phyloP scores from a whole-genome alignment of 1,140 invertebrate genomes.

The Platyura marginata region DNA sequence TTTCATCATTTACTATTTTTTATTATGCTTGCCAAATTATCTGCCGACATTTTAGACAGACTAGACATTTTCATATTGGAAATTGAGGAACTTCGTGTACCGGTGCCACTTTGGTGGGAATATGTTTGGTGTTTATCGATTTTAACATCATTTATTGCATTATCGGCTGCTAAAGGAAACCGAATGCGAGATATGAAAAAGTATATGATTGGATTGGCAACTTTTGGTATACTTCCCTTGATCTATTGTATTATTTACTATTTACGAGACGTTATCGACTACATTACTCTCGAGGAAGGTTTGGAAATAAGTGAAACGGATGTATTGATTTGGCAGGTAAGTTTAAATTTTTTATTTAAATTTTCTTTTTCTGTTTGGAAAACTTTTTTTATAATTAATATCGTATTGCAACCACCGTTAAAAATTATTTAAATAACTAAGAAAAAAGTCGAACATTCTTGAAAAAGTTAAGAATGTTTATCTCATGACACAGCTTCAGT shows the following conservation, averaged over 20 bases:
- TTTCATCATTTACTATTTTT: slow-evolving; percentile 80
- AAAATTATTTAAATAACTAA: too few species aligned
- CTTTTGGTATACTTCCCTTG: slow-evolving; percentile 64
- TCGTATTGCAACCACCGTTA: too few species aligned
- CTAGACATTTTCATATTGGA: slow-evolving; percentile 86
- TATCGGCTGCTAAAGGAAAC: slow-evolving; percentile 72
- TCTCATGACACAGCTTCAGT: too few species aligned
- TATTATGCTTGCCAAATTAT: slow-evolving; percentile 78
- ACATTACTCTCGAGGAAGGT: slow-evolving; percentile 44
- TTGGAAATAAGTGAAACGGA: slow-evolving; percentile 38
- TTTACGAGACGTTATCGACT: slow-evolving; percentile 66
- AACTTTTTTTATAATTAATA: too few species aligned
- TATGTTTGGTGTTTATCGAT: slow-evolving; percentile 83
- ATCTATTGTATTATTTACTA: slow-evolving; percentile 67
- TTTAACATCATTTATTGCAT: slow-evolving; percentile 67
- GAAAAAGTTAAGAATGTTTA: too few species aligned
- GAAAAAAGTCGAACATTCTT: too few species aligned
- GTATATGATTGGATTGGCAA: slow-evolving; percentile 62
- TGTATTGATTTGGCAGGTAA: slow-evolving; percentile 63
- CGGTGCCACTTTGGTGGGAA: slow-evolving; percentile 67
- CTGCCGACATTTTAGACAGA: slow-evolving; percentile 76
- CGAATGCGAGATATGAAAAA: slow-evolving; percentile 54
- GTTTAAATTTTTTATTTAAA: too few species aligned
- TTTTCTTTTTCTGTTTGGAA: too few species aligned
- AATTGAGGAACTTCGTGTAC: slow-evolving; percentile 83